Base-by-base conservation (phyloP, 2,797 vertebrate species). In the Urosaurus nigricauda region DNA sequence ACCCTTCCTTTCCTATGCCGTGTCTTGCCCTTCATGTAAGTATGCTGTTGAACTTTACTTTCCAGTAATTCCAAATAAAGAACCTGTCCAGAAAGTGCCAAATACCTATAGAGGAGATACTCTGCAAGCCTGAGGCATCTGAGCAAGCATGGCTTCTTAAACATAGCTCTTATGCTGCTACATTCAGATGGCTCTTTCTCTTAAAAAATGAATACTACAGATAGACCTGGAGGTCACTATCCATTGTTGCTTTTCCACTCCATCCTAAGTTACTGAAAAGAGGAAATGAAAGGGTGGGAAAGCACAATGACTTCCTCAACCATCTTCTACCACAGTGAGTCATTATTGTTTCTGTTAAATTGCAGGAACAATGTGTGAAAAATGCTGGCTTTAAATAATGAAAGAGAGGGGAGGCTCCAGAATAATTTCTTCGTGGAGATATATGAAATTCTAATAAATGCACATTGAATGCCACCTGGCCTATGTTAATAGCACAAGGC, bases 401-500 rank as follows among this genome's bases (percentile, higher is more conserved):
- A 56, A 16, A 80, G 6, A 17, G 65, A 53, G 2, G 51, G 56
- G 1, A 63, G 75, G 43, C 77, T 56, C 77, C 32, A 32, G 0
- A 4, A 87, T 88, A 1, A 26, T 53, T 24, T 37, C 2, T 32
- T 9, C 63, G 19, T 70, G 14, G 80, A 60, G n/a, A 79, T 82
- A 56, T 84, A 58, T 56, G 13, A 68, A 53, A 21, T 74, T 7
- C 12, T n/a, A 70, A 79, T 7, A 90, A 90, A 84, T 78, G 53
- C 40, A 83, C 86, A 81, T 86, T 84, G 11, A 43, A 37, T 9
- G 37, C 7, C 12, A 85, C 63, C 0, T 73, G 65, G 71, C 1
- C 2, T 74, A 7, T 65, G 21, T 80, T 87, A 77, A 47, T 51
- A 87, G 60, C 1, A 24, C 19, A 68, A n/a, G 65, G 26, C 65